Evolutionary conservation across 2,888 invertebrate species (phyloP).

Genomic region (Stenolophus ochropezus): DNA sequence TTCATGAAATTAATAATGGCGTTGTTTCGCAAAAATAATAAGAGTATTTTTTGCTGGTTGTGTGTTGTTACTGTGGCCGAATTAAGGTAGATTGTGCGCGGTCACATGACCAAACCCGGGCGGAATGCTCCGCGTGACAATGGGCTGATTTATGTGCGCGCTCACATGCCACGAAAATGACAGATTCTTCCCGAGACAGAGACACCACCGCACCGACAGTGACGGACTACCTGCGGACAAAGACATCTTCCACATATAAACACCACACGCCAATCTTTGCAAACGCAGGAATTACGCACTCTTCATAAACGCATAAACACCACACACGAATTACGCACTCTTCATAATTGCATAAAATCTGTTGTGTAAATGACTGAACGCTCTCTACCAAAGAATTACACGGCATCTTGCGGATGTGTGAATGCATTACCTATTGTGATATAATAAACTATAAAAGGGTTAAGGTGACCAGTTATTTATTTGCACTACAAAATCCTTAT

Average conservation of each 20-base stretch:
- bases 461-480: too few relatives aligned
- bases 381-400: not conserved
- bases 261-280: not conserved
- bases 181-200: conserved; percentile 49
- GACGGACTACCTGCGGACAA: not conserved
- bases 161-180: conserved; percentile 55
- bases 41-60: not conserved
- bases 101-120: conserved; percentile 59
- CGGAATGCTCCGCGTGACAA: conserved; percentile 53
- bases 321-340: not conserved
- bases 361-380: not conserved
- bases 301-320: not conserved
- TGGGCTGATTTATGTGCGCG: conserved; percentile 55
- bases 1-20: conserved; percentile 41
- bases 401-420: too few relatives aligned
- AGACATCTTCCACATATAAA: not conserved
- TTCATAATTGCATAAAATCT: not conserved
- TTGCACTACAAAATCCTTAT: too few relatives aligned
- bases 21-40: conserved; percentile 41
- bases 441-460: too few relatives aligned
- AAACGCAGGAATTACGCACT: not conserved
- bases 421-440: too few relatives aligned
- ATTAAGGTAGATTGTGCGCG: conserved; percentile 53
- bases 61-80: conserved; percentile 32
- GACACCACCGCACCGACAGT: conserved; percentile 14